Conservation (phyloP, 2,888 invertebrate species). For the Autographa gamma region DNA sequence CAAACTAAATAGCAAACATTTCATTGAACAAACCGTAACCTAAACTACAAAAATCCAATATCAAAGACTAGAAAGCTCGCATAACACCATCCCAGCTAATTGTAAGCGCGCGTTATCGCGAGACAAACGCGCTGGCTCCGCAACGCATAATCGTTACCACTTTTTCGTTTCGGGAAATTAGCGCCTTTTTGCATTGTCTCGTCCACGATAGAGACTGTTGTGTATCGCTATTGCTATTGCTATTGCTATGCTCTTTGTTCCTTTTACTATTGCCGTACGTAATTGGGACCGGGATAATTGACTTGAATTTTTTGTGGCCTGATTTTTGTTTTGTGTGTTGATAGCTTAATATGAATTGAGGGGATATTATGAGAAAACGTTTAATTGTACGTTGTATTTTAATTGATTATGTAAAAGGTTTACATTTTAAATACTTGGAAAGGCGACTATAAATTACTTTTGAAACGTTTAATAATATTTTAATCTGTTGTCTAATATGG, state of each 20-base stretch:
- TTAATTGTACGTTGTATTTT: not conserved
- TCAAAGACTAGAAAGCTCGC: slow-evolving; percentile 36
- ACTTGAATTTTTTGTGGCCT: slow-evolving; percentile 42
- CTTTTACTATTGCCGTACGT: slow-evolving; percentile 55
- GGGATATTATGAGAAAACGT: not conserved
- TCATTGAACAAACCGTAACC: too few species aligned
- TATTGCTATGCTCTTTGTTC: slow-evolving; percentile 57
- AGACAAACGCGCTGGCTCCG: slow-evolving; percentile 87
- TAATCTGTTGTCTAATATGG: too few species aligned
- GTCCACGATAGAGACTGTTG: slow-evolving; percentile 74
- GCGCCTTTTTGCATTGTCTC: slow-evolving; percentile 88
- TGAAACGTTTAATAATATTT: too few species aligned
- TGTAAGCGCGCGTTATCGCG: slow-evolving; percentile 88
- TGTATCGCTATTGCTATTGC: slow-evolving; percentile 69
- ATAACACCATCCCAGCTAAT: slow-evolving; percentile 81
- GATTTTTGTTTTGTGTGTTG: slow-evolving; percentile 17
- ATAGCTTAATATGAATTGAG: not conserved
- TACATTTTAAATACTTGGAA: too few species aligned
- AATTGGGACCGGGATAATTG: slow-evolving; percentile 61
- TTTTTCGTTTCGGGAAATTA: slow-evolving; percentile 88
- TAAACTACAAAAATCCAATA: not conserved
- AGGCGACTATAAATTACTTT: too few species aligned
- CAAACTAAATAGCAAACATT: not conserved
- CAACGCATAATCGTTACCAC: slow-evolving; percentile 89
- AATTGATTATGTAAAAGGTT: too few species aligned